Base-by-base conservation (phyloP, 2,888 invertebrate genomes). In the Diplolepis rosae region DNA sequence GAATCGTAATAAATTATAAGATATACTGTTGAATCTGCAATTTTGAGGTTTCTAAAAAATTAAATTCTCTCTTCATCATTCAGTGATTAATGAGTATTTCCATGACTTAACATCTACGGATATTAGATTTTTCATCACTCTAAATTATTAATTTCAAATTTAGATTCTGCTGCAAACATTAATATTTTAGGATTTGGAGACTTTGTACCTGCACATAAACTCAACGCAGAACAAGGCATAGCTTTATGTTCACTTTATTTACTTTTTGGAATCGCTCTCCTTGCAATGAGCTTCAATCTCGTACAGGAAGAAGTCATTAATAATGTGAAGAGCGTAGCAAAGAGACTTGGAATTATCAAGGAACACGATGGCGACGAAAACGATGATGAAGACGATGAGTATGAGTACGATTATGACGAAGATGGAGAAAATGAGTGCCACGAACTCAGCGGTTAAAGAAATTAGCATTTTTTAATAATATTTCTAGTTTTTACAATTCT, bases 261-360 rank as follows among this genome's bases (percentile, higher is more conserved):
- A 76, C 91, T 98, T 51, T 97, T 98, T 88, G 98, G 98, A 6
- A 98, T 98, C 84, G 96, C 98, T 0, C 90, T 98, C 54, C 90
- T 98, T 77, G 98, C 98, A 30, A 98, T 98, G 98, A 96, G 96
- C 83, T 98, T 98, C 90, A 98, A 98, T 91, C 90, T 98, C 85
- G 97, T 98, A 52, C 98, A 97, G 88, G 97, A 97, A 86, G 96
- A 97, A 89, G 96, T 97, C 9, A 95, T 96, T 76, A 95, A 94
- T 72, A 95, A 95, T 84, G 96, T 97, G 4, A 96, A 96, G 82
- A 92, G 93, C 73, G 93, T 97, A 7, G 97, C 96, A 24, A 94
- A 94, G 80, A 93, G 94, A 71, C 91, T 97, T 70, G 97, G 97
- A 51, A 97, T 97, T 87, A 93, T 97, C 80, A 96, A 96, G 87